These are phyloP conservation scores for Artemia sp. DNA, from an alignment of 2,888 invertebrate species.

Conservation along the genomic window DNA sequence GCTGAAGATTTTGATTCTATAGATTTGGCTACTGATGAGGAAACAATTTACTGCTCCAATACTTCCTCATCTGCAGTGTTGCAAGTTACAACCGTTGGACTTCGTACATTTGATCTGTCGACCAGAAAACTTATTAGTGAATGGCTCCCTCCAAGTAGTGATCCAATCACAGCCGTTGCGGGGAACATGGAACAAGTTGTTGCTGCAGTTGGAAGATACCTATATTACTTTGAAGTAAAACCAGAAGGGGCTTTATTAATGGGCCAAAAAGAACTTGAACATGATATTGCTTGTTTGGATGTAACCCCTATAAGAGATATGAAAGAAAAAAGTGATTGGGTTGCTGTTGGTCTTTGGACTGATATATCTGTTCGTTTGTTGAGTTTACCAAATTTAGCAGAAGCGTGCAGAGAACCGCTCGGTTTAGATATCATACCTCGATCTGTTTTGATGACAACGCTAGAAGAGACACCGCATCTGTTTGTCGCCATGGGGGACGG, in stretches of 20 bases:
- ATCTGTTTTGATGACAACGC: conserved; percentile 79
- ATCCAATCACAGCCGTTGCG: conserved; percentile 71
- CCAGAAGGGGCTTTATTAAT: conserved; percentile 43
- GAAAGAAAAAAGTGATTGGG: conserved; percentile 43
- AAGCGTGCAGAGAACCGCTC: conserved; percentile 67
- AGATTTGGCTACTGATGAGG: conserved; percentile 76
- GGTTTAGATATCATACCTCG: conserved; percentile 86
- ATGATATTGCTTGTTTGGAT: conserved; percentile 92
- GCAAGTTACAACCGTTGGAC: conserved; percentile 54
- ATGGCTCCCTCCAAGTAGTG: conserved; percentile 50
- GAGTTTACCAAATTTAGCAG: conserved; percentile 56
- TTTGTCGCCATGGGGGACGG: conserved; percentile 92
- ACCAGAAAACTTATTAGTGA: conserved; percentile 34
- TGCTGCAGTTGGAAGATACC: conserved; percentile 67
- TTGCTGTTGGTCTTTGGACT: conserved; percentile 91
- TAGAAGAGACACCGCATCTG: conserved; percentile 77
- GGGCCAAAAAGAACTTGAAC: conserved; percentile 56
- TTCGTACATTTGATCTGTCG: conserved; percentile 33
- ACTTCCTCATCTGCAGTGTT: conserved; percentile 64
- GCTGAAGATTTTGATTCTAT: conserved; percentile 90
- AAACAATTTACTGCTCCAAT: conserved; percentile 86
- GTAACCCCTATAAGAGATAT: conserved; percentile 49
- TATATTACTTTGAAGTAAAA: conserved; percentile 62
- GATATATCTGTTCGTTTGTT: conserved; percentile 82
- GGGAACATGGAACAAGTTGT: conserved; percentile 58